These are phyloP conservation scores for Diplodus puntazzo DNA, from an alignment of 2,797 vertebrate genomes.

Conservation along the genomic window DNA sequence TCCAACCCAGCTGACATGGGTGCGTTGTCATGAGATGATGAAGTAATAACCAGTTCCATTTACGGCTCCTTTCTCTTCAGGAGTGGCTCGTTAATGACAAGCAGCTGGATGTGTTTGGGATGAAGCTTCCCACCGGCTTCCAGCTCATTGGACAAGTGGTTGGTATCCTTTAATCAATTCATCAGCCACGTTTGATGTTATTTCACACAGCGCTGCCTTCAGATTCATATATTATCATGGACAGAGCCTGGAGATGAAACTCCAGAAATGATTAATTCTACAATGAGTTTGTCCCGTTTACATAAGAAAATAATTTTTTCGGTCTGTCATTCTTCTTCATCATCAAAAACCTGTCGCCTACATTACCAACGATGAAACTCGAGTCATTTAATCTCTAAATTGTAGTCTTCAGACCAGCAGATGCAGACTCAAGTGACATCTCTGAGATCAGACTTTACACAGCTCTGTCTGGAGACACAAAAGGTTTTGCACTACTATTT, in stretches of 20 bases:
- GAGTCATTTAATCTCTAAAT: not conserved
- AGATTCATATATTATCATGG: not conserved
- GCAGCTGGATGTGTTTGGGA: conserved; percentile 85
- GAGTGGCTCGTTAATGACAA: conserved; percentile 88
- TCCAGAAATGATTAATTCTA: not conserved
- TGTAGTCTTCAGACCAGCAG: not conserved
- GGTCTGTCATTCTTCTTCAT: not conserved
- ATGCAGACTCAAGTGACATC: not conserved
- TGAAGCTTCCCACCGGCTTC: conserved; percentile 90
- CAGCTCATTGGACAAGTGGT: conserved; percentile 92
- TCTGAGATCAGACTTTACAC: not conserved
- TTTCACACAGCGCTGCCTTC: not conserved
- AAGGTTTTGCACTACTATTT: not conserved
- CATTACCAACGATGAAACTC: not conserved
- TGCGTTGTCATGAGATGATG: not conserved
- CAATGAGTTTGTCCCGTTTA: not conserved
- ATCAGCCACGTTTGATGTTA: not conserved
- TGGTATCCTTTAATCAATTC: conserved; percentile 47
- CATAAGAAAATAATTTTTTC: not conserved
- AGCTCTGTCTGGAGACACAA: no score
- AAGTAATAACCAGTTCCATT: not conserved
- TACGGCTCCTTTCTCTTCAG: conserved; percentile 63
- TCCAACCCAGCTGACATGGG: not conserved
- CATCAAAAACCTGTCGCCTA: not conserved
- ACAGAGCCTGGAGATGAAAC: not conserved